These are phyloP conservation scores for Orthosia gracilis DNA, from an alignment of 2,888 invertebrate species.

Conservation along the genomic window DNA sequence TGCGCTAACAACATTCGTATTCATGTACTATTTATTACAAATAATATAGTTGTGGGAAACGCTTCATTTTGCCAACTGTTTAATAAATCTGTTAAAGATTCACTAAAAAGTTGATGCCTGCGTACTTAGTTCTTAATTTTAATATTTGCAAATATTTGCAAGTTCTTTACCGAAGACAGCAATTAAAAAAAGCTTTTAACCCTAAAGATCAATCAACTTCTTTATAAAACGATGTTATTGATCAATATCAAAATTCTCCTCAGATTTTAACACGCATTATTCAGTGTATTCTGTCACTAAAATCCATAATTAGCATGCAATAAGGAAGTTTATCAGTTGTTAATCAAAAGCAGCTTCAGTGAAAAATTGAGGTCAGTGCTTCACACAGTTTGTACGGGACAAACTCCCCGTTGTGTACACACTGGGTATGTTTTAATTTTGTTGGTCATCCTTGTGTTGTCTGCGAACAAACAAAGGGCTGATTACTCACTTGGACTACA, in stretches of 20 bases:
- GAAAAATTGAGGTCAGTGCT: constrained; percentile 75
- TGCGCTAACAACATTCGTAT: constrained; percentile 61
- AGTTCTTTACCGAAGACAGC: neutral
- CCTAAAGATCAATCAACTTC: constrained; percentile 30
- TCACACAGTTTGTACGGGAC: constrained; percentile 69
- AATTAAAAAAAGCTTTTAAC: constrained; percentile 9
- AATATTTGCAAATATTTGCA: neutral
- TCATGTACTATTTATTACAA: constrained; percentile 58
- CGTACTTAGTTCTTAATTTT: neutral
- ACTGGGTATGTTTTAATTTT: constrained; percentile 72
- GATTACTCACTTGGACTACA: constrained; percentile 79
- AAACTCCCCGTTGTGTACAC: constrained; percentile 71
- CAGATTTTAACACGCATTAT: constrained; percentile 40
- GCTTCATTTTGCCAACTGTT: constrained; percentile 4
- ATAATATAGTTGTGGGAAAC: constrained; percentile 37
- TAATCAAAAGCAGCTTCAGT: constrained; percentile 65
- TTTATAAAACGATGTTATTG: constrained; percentile 25
- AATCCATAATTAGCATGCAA: constrained; percentile 62
- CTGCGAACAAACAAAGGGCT: constrained; percentile 75
- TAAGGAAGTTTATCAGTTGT: constrained; percentile 66
- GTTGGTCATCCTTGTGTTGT: constrained; percentile 73
- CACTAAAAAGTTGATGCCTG: neutral
- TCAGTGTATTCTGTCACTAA: constrained; percentile 49
- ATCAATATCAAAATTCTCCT: constrained; percentile 23
- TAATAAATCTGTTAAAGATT: constrained; percentile 2